Evolutionary conservation across 2,797 vertebrate genomes (phyloP), one percentile per base, ranked within the genome.

Genomic region (Xiphorhynchus erythropygius): DNA sequence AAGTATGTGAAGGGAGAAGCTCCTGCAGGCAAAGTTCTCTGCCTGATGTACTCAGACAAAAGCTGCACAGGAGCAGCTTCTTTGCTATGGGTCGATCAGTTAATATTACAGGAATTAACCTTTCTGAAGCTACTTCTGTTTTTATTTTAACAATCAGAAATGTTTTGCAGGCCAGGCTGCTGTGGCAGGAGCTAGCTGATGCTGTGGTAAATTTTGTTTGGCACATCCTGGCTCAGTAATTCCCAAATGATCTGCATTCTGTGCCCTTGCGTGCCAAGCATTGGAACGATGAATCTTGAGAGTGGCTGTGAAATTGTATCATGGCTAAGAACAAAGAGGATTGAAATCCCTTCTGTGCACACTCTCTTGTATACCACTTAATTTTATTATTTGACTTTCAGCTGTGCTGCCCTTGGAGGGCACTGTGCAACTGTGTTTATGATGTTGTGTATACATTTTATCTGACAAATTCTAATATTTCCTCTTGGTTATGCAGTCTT

Each of bases 351-450:
- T 92, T 78, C 91, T 91, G 64, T 96, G 93, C 62, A 63, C 42
- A 8, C 68, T 88, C 28, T 84, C 80, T 69, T 67, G 67, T 93
- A 82, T 37, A 52, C 59, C 64, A 50, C 83, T 95, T 95, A 89
- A 91, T 95, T 96, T 96, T 94, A 70, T 93, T 88, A 90, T 97
- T 93, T 90, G 74, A 57, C 68, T 94, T 95, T 79, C 64, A 87
- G 89, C 71, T 95, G 86, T 86, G 69, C 83, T 92, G 78, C 90
- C 90, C 94, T 94, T 80, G 88, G 91, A 91, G 75, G 95, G 91
- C 87, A 91, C 79, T 76, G 74, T 94, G 84, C 62, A 89, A 35
- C 91, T 87, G 84, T 74, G 39, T 89, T 94, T 91, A 87, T 50
- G 78, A 46, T 67, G 37, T 47, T 71, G 37, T 10, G 1, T 81